Evolutionary conservation across 2,113 vertebrate genomes (phyloP).

Genomic region (Peromyscus californicus): DNA sequence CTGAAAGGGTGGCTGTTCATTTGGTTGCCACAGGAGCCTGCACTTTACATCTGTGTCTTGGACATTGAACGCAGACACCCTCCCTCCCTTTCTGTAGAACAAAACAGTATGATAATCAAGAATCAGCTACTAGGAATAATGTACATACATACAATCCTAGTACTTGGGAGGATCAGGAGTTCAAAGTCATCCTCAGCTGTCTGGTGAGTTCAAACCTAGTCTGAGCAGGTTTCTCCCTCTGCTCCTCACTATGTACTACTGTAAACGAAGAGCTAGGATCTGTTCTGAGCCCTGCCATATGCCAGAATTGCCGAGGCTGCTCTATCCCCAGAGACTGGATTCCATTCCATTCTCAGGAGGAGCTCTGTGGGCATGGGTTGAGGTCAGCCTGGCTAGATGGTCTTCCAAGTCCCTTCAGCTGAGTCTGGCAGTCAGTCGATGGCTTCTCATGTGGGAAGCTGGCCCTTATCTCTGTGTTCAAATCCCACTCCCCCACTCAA

Average conservation of each 20-base stretch:
- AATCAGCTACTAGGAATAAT: neutral
- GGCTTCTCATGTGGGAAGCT: neutral
- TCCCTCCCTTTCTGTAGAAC: neutral
- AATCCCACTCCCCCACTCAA: neutral
- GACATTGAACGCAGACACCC: neutral
- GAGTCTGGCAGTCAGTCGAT: neutral
- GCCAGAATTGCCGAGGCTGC: neutral
- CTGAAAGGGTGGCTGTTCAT: neutral
- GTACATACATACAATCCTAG: neutral
- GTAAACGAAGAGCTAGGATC: neutral
- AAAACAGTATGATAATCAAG: neutral
- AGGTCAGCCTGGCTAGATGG: neutral
- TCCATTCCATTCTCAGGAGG: neutral
- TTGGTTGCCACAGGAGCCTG: neutral
- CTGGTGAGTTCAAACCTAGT: neutral
- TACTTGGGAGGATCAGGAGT: neutral
- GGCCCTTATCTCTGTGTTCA: neutral
- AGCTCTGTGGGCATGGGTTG: neutral
- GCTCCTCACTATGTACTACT: neutral
- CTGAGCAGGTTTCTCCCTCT: neutral
- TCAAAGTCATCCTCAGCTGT: neutral
- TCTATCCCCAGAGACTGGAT: neutral
- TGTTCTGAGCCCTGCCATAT: neutral
- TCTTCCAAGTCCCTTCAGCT: neutral
- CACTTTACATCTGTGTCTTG: neutral